Evolutionary conservation across 2,113 vertebrate species (phyloP), one percentile per base, ranked within the genome.

Genomic region (Athene cunicularia): DNA sequence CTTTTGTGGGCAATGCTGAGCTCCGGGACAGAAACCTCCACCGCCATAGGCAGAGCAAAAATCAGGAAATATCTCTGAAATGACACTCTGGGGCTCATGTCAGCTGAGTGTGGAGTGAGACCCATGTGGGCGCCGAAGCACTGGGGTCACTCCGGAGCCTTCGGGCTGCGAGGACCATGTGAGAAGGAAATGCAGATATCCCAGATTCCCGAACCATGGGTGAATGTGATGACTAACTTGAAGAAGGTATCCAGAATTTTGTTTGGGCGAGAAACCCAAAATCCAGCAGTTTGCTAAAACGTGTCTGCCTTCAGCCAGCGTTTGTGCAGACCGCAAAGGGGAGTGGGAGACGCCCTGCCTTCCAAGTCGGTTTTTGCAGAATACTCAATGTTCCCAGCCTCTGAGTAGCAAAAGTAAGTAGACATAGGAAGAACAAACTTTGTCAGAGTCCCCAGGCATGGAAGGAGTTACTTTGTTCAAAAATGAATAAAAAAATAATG

Each of bases 31-130:
- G 55, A 66, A 62, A 60, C 3, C 11, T 63, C 55, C 33, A 30
- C 2, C 2, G 5, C 23, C 2, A 7, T 9, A 92, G 50, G 18
- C 12, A n/a, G 80, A 68, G 35, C 5, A 39, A 17, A 67, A 74
- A 28, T 37, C 17, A 14, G 8, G 26, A n/a, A 14, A 67, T 41
- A 77, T 28, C 12, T 56, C 43, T 72, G 26, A 74, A 68, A 47
- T 39, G 5, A 14, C 3, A 9, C 13, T 53, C 12, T 0, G 0
- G 14, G 7, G 4, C 33, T 59, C 58, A 66, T 53, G 19, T 15
- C 21, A 10, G 52, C 10, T 73, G 37, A 62, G 30, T 58, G 43
- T 60, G 47, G 75, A 30, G 27, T 1, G 0, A 64, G n/a, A 37
- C 28, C 10, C 19, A 3, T 6, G 21, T 22, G 8, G 45, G 8